Percentiles rank a stretch among this genome's conserved stretches.
Evolutionary conservation across 2,888 invertebrate species (phyloP).

Genomic region (Netelia fuscicornis): DNA sequence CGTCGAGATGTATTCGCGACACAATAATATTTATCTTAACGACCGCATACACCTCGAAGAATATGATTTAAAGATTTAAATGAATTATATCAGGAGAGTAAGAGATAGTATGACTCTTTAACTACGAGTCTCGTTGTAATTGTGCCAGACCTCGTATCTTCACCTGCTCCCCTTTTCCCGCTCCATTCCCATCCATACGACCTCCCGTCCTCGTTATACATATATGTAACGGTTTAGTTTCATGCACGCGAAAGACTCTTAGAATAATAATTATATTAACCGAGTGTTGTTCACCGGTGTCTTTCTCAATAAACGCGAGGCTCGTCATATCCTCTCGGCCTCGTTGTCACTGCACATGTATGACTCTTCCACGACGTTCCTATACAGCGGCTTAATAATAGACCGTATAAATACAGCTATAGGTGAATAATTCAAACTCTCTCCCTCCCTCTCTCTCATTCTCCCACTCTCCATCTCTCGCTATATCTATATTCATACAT

Average conservation of each 20-base stretch:
- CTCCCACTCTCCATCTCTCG: no score
- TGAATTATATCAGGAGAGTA: slow-evolving; percentile 22
- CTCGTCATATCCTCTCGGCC: slow-evolving; percentile 43
- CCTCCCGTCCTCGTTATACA: background rate
- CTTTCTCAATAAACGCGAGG: slow-evolving; percentile 32
- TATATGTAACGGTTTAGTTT: slow-evolving; percentile 21
- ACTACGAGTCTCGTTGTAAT: slow-evolving; percentile 18
- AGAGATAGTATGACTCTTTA: slow-evolving; percentile 28
- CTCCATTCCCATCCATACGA: background rate
- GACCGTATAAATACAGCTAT: slow-evolving; percentile 8
- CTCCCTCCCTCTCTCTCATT: no score
- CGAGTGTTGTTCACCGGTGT: slow-evolving; percentile 4
- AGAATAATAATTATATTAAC: slow-evolving; percentile 36
- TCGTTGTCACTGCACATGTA: slow-evolving; percentile 36
- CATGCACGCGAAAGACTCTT: slow-evolving; percentile 11
- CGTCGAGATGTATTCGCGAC: slow-evolving; percentile 15
- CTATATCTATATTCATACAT: no score
- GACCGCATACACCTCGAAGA: slow-evolving; percentile 29
- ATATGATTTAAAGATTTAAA: slow-evolving; percentile 36
- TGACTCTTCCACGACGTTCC: slow-evolving; percentile 9
- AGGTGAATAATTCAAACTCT: slow-evolving; percentile 5
- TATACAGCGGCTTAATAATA: slow-evolving; percentile 32
- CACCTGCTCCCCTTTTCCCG: background rate
- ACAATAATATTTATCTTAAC: slow-evolving; percentile 59
- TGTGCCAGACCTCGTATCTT: slow-evolving; percentile 21